These are phyloP conservation scores for Pogoniulus pusillus DNA, from an alignment of 2,797 vertebrate species.

Conservation along the genomic window DNA sequence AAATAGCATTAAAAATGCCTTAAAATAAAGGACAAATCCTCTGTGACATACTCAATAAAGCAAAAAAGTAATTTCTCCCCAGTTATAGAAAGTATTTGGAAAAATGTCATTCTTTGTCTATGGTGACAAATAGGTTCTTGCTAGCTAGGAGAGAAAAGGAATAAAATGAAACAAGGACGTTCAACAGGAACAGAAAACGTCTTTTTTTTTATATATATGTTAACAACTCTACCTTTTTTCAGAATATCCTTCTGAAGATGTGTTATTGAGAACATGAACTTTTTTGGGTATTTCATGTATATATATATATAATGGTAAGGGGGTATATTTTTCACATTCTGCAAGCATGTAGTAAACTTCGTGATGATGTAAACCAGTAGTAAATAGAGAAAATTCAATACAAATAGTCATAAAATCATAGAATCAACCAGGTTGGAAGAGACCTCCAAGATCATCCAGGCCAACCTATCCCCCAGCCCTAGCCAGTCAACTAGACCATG, in stretches of 20 bases:
- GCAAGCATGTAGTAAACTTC: not conserved
- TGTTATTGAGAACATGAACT: not conserved
- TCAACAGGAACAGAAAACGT: not conserved
- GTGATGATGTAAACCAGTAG: not conserved
- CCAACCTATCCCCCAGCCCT: too few relatives aligned
- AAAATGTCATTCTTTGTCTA: slow-evolving; percentile 36
- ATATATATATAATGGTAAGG: not conserved
- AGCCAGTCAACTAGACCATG: too few relatives aligned
- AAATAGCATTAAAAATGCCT: not conserved
- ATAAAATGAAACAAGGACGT: not conserved
- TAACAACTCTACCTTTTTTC: not conserved
- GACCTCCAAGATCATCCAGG: too few relatives aligned
- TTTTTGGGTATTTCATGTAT: not conserved
- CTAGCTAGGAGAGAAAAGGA: not conserved
- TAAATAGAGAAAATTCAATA: not conserved
- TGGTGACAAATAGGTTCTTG: slow-evolving; percentile 40
- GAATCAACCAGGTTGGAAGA: too few relatives aligned
- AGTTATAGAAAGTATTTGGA: slow-evolving; percentile 30
- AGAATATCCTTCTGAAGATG: not conserved
- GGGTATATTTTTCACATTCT: not conserved
- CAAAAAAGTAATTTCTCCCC: slow-evolving; percentile 21
- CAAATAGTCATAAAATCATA: too few relatives aligned
- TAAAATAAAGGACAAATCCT: slow-evolving; percentile 17
- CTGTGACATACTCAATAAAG: slow-evolving; percentile 10
- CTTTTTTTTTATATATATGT: slow-evolving; percentile 5